Base-by-base conservation (phyloP, 2,888 invertebrate species). In the Phyllotreta cruciferae region DNA sequence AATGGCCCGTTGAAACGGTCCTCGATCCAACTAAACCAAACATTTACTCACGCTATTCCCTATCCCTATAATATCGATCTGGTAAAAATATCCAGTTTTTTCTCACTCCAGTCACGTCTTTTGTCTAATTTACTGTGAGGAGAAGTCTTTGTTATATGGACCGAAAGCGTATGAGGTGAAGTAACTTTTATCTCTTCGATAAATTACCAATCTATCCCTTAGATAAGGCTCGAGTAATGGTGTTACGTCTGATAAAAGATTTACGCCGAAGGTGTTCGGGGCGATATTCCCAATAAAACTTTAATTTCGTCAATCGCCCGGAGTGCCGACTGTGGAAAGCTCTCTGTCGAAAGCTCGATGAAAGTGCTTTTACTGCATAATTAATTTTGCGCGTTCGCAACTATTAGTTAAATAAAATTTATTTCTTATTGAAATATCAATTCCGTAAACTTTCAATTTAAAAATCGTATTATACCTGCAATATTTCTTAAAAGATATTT, bases 41-140 rank as follows among this genome's bases (percentile, higher is more conserved):
- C n/a, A n/a, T n/a, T n/a, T n/a, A n/a, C n/a, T n/a, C n/a, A n/a
- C n/a, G n/a, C n/a, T n/a, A n/a, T n/a, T n/a, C n/a, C n/a, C n/a
- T n/a, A n/a, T n/a, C n/a, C n/a, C n/a, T n/a, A 3, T 37, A 13
- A n/a, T 58, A 58, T 58, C 50, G 58, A 58, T 58, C 58, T 41
- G 9, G 42, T 35, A n/a, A 6, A 8, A 52, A 42, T 36, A 57
- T 44, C 10, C 38, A 39, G 34, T 47, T 41, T 58, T 58, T 58
- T 58, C 24, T 24, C 13, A 58, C 11, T 42, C 50, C 38, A 50
- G 58, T 58, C 58, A 58, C 58, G 58, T 58, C 41, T 50, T 39
- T 8, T 41, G 42, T 58, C 50, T 58, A 58, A 58, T 58, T 58
- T 58, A 58, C 50, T 58, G 58, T 35, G n/a, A 47, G 41, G 42